Base-by-base conservation (phyloP, 1,140 invertebrate species). In the Zaprionus capensis region DNA sequence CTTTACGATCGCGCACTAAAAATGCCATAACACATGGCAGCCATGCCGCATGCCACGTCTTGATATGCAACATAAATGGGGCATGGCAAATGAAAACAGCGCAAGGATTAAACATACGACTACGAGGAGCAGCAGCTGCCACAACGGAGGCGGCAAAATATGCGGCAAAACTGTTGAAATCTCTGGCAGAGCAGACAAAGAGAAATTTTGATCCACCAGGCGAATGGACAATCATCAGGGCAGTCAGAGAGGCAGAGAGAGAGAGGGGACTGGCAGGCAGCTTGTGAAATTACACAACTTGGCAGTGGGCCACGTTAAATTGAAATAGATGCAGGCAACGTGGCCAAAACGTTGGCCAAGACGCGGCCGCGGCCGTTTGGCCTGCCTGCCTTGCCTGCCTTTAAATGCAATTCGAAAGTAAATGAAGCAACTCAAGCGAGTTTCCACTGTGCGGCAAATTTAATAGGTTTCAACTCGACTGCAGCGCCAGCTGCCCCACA, bases 391-490 rank as follows among this genome's bases (percentile, higher is more conserved):
- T 12, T 62, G 22, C 34, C 51, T 66, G 73, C 65, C 81, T 81
- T 90, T 90, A 84, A 88, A 78, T 87, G 87, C 84, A 87, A 83
- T 84, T 78, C 67, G 68, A 51, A 78, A 78, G 64, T 79, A 88
- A 87, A 81, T 79, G 81, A 84, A 64, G 80, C 83, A 70, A 68
- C 67, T 74, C 56, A 82, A 83, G 56, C 65, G 78, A 78, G 74
- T 87, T 75, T 81, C 44, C 70, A 71, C 61, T 56, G 82, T 53
- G 58, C 71, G 59, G 63, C 49, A 72, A 71, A 80, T 88, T 84
- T 81, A 88, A 84, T 82, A 76, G 85, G 78, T 90, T 81, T 81
- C 71, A 80, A 83, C 73, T 76, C 69, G 78, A 79, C 68, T 82
- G 83, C 74, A 58, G 70, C 77, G 82, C 69, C 68, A 75, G 84